Evolutionary conservation across 2,113 vertebrate species (phyloP).

Genomic region (Boleophthalmus pectinirostris): DNA sequence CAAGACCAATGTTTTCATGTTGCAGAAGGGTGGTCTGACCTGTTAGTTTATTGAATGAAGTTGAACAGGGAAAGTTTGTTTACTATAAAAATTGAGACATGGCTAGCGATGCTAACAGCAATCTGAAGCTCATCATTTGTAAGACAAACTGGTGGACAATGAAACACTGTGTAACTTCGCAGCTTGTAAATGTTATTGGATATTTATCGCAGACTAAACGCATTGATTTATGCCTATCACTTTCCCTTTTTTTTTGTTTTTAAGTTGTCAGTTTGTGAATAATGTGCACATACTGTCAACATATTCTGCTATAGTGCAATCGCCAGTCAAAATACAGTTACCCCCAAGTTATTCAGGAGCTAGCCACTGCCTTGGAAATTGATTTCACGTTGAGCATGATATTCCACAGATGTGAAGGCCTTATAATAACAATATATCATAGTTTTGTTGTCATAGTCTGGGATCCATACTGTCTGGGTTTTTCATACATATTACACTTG

Average conservation of each 20-base stretch:
- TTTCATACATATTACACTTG: slow-evolving; percentile 1
- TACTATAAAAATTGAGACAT: not conserved
- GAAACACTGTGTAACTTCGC: not conserved
- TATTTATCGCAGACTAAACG: not conserved
- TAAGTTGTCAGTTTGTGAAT: slow-evolving; percentile 17
- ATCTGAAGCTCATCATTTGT: not conserved
- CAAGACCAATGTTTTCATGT: not conserved
- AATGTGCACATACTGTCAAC: slow-evolving; percentile 41
- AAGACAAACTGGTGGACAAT: no score
- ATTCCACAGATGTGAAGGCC: slow-evolving; percentile 30
- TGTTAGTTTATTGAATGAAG: slow-evolving; percentile 25
- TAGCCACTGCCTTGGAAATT: slow-evolving; percentile 49
- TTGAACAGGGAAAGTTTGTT: slow-evolving; percentile 3
- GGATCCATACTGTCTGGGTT: no score
- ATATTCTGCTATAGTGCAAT: slow-evolving; percentile 18
- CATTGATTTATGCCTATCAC: not conserved
- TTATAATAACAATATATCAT: slow-evolving; percentile 5
- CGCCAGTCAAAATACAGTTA: slow-evolving; percentile 41
- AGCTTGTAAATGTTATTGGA: not conserved
- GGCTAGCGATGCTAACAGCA: not conserved
- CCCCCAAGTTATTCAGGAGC: slow-evolving; percentile 16
- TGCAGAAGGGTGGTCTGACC: not conserved
- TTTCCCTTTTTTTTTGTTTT: not conserved
- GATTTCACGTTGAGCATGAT: slow-evolving; percentile 43
- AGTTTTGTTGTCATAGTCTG: slow-evolving; percentile 26